These are phyloP conservation scores for Selene dorsalis DNA, from an alignment of 2,797 vertebrate genomes.

Conservation along the genomic window DNA sequence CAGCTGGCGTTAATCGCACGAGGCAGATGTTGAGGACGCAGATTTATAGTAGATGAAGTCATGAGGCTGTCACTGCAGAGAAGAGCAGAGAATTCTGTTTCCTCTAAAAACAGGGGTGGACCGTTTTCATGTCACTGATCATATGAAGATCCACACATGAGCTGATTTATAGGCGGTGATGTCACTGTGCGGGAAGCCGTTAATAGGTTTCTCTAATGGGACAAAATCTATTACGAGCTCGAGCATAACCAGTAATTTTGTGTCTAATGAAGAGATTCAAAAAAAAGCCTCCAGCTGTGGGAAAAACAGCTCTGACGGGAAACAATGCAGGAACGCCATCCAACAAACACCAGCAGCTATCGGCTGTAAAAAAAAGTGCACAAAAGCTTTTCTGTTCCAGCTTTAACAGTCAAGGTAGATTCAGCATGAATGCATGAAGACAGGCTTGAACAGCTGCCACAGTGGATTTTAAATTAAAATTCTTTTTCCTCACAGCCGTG, in stretches of 20 bases:
- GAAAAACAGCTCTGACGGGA: conserved; percentile 24
- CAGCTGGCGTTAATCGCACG: conserved; percentile 43
- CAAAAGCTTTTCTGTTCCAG: neutral
- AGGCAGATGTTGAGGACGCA: conserved; percentile 28
- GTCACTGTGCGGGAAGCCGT: conserved; percentile 34
- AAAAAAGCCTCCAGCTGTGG: neutral
- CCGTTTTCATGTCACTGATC: conserved; percentile 18
- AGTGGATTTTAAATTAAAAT: neutral
- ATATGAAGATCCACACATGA: conserved; percentile 16
- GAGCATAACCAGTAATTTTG: conserved; percentile 27
- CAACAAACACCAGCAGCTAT: conserved; percentile 13
- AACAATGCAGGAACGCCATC: conserved; percentile 10
- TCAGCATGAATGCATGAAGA: neutral
- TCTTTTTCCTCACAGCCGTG: conserved; percentile 84
- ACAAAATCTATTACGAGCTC: conserved; percentile 15
- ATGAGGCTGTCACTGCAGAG: neutral
- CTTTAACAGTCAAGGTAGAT: neutral
- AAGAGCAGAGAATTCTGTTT: conserved; percentile 12
- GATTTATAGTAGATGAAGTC: conserved; percentile 32
- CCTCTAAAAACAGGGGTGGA: conserved; percentile 20
- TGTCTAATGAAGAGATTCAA: conserved; percentile 28
- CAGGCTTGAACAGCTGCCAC: neutral
- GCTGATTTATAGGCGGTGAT: conserved; percentile 51
- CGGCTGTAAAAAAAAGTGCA: neutral
- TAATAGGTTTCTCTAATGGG: conserved; percentile 38